A percentile compares a stretch with the other conserved stretches of the same genome.
Evolutionary conservation across 2,113 vertebrate genomes (phyloP).

Genomic region (Cottus gobio): DNA sequence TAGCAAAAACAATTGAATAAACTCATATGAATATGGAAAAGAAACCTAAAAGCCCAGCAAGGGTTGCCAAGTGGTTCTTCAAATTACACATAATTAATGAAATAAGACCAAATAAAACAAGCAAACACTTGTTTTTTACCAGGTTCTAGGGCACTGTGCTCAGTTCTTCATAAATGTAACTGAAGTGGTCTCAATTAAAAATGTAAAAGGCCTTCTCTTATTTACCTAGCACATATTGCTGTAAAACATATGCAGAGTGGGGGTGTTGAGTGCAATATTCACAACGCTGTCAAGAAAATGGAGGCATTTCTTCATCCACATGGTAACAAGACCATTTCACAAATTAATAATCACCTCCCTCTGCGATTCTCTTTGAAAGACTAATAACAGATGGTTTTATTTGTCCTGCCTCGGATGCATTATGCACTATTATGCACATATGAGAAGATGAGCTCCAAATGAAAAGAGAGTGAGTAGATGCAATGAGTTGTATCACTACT

Average conservation of each 20-base stretch:
- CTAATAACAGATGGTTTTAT: conserved; percentile 66
- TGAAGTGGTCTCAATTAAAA: conserved; percentile 70
- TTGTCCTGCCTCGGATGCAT: conserved; percentile 59
- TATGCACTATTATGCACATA: conserved; percentile 31
- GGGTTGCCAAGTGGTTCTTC: conserved; percentile 17
- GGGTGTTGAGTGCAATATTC: conserved; percentile 52
- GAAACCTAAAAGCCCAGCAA: conserved; percentile 9
- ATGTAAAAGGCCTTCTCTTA: conserved; percentile 63
- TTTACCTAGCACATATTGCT: conserved; percentile 49
- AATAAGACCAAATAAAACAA: conserved; percentile 19
- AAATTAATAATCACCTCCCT: conserved; percentile 71
- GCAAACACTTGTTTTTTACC: conserved; percentile 42
- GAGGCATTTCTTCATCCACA: conserved; percentile 69
- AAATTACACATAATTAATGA: conserved; percentile 23
- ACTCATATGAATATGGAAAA: conserved; percentile 32
- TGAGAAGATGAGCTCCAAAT: not conserved
- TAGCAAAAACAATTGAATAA: not conserved
- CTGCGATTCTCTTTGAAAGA: conserved; percentile 65
- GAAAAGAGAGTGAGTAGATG: conserved; percentile 23
- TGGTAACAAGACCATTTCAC: conserved; percentile 71
- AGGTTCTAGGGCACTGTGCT: conserved; percentile 42
- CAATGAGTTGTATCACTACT: not conserved
- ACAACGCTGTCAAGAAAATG: conserved; percentile 67
- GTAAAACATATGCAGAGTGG: conserved; percentile 51
- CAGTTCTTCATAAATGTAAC: conserved; percentile 51